Percentiles rank a stretch among this genome's conserved stretches.
phyloP scores from a whole-genome alignment of 2,113 vertebrate species.

The Corydoras sp. region DNA sequence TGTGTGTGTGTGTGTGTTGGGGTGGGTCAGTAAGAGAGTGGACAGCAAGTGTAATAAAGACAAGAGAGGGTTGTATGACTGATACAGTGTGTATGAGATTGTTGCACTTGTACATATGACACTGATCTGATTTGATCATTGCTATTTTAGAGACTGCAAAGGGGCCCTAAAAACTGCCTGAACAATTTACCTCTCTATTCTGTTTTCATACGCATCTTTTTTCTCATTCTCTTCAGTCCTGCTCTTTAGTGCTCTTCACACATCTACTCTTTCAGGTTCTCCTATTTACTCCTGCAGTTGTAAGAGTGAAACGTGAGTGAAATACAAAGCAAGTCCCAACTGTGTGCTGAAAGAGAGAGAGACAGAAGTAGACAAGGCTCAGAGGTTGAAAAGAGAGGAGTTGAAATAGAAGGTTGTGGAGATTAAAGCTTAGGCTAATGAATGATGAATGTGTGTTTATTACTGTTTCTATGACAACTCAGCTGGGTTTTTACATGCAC shows the following conservation, averaged over 20 bases:
- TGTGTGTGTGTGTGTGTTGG: constrained; percentile 5
- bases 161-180: constrained; percentile 17
- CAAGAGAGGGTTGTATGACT: constrained; percentile 6
- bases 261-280: constrained; percentile 6
- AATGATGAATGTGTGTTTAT: constrained; percentile 34
- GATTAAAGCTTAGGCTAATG: constrained; percentile 20
- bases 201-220: background rate
- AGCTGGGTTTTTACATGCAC: constrained; percentile 32
- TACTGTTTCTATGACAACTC: constrained; percentile 44
- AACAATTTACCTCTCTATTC: constrained; percentile 5
- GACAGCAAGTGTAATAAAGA: constrained; percentile 24
- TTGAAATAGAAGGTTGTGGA: background rate
- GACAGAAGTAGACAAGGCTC: background rate
- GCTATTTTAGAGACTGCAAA: constrained; percentile 23
- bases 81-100: constrained; percentile 13
- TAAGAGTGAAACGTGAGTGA: constrained; percentile 34
- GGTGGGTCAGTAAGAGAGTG: constrained; percentile 6
- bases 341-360: constrained; percentile 1
- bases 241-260: constrained; percentile 14
- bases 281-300: constrained; percentile 21
- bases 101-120: constrained; percentile 27
- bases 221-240: background rate
- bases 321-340: constrained; percentile 33
- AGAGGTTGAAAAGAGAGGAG: constrained; percentile 1
- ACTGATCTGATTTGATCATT: constrained; percentile 38